Base-by-base conservation (phyloP, 2,888 invertebrate species). In the Stenichneumon culpator region DNA sequence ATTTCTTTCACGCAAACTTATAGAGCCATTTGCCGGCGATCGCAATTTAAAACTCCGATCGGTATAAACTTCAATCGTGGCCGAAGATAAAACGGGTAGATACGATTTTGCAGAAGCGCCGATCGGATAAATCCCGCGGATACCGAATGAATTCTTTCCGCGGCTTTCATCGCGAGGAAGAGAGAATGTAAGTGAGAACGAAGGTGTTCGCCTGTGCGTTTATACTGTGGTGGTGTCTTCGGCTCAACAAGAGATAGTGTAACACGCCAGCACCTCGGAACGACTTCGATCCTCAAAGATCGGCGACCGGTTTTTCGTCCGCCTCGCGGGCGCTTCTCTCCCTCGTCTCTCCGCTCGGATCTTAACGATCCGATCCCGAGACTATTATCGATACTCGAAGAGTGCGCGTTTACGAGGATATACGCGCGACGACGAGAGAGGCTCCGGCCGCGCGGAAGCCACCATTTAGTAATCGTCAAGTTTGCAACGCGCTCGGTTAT, bases 301-400 rank as follows among this genome's bases (percentile, higher is more conserved):
- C 77, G 44, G 77, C 87, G 83, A 86, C 87, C 87, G 86, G 87
- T 87, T 87, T 87, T 87, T 86, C 84, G 78, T 70, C 52, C 50
- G 32, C 32, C 32, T 69, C 82, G 82, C 36, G 32, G 16, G 22
- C 19, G n/a, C 39, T 39, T 39, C 39, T 39, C 39, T 39, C 39
- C 39, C 9, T 39, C 39, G 39, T 39, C 54, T 22, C 78, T 70
- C 63, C 36, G 54, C 52, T 36, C 68, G 44, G 80, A 83, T 85
- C 86, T 83, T 87, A 85, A 87, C 86, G 87, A 85, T 87, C 82
- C 78, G 84, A 86, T 86, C 83, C 80, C 65, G 74, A 77, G 83
- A 87, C 87, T 86, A 85, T 87, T 87, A 87, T 86, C 85, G 87
- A 87, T 87, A 84, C 85, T 84, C 80, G 75, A 78, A 78, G 79